These are phyloP conservation scores for Zaprionus ornatus DNA, from an alignment of 1,140 invertebrate species.

Conservation along the genomic window DNA sequence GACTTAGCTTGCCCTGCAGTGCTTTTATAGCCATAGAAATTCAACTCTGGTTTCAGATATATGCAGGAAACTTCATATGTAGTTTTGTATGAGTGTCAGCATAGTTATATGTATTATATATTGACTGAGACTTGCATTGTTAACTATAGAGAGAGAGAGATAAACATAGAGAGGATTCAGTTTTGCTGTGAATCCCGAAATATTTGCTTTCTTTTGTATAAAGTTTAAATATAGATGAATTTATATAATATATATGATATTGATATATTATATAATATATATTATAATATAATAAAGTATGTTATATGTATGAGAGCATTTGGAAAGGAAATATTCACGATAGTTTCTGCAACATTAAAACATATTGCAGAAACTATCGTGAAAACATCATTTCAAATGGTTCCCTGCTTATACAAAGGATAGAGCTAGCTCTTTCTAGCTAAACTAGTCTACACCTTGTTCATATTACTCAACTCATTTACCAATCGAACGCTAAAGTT, in stretches of 20 bases:
- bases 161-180: not conserved
- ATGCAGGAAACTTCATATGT: not conserved
- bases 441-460: not conserved
- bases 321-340: no score
- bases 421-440: not conserved
- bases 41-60: not conserved
- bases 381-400: not conserved
- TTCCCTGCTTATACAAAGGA: no score
- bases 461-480: not conserved
- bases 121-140: not conserved
- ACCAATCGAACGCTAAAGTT: not conserved
- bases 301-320: no score
- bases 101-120: not conserved
- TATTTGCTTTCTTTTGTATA: no score
- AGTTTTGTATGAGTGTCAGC: not conserved
- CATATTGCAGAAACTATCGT: no score
- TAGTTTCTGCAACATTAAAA: no score
- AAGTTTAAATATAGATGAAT: no score
- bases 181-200: no score
- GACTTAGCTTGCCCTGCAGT: not conserved
- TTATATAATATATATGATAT: no score
- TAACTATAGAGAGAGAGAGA: not conserved
- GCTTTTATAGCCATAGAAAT: not conserved
- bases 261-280: no score
- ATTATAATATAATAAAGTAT: no score